phyloP scores from a whole-genome alignment of 2,113 vertebrate genomes.

The Illadopsis cleaveri region DNA sequence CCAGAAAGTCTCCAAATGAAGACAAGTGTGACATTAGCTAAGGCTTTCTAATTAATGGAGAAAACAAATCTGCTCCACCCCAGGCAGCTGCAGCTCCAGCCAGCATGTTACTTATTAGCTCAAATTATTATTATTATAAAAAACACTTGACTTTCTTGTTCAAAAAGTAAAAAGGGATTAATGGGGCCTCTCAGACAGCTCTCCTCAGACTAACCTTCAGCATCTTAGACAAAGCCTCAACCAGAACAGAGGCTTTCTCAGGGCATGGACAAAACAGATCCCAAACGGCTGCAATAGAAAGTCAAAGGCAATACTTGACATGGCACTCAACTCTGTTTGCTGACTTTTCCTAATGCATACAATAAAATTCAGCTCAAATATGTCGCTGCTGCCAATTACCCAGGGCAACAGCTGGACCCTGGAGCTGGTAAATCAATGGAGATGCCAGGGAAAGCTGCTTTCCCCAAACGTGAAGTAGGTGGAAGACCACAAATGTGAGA shows the following conservation, averaged over 20 bases:
- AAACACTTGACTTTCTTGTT: constrained; percentile 75
- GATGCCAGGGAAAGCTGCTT: not conserved
- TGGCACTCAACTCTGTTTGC: constrained; percentile 56
- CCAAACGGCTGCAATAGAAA: constrained; percentile 14
- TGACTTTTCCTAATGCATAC: constrained; percentile 55
- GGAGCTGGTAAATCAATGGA: constrained; percentile 28
- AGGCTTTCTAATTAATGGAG: constrained; percentile 74
- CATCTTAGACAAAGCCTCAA: constrained; percentile 45
- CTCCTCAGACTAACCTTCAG: constrained; percentile 62
- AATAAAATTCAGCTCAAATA: constrained; percentile 61
- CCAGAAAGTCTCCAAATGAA: constrained; percentile 42
- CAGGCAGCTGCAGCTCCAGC: constrained; percentile 70
- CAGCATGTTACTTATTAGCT: constrained; percentile 78
- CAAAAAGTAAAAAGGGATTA: constrained; percentile 75
- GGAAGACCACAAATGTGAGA: not conserved
- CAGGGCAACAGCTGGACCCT: not conserved
- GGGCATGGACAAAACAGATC: constrained; percentile 61
- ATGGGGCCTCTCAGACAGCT: constrained; percentile 35
- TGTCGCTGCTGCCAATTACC: constrained; percentile 62
- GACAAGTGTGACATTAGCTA: constrained; percentile 62
- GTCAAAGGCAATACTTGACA: constrained; percentile 61
- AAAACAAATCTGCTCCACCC: constrained; percentile 71
- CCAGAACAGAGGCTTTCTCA: constrained; percentile 55
- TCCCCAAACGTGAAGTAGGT: constrained; percentile 25
- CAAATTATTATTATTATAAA: constrained; percentile 75